phyloP scores from a whole-genome alignment of 2,797 vertebrate genomes.

The Buceros bicornis region DNA sequence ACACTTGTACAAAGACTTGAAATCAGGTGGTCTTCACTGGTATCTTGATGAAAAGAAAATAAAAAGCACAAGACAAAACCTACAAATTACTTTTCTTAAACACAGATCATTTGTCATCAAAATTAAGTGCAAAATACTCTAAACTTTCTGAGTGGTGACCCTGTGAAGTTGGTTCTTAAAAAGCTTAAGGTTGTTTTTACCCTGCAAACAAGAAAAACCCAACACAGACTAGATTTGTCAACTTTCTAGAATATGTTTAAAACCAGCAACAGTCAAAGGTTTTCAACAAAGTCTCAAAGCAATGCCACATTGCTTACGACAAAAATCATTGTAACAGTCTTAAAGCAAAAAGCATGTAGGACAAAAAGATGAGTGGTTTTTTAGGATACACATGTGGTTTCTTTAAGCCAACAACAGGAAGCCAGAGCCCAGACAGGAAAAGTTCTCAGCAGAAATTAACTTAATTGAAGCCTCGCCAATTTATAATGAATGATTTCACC shows the following conservation, averaged over 20 bases:
- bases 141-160: background rate
- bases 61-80: background rate
- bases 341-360: background rate
- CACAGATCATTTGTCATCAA: background rate
- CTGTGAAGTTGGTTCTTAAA: background rate
- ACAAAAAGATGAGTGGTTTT: background rate
- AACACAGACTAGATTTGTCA: background rate
- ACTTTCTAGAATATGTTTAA: background rate
- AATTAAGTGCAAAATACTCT: background rate
- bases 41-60: background rate
- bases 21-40: background rate
- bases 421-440: background rate
- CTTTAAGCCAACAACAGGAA: slow-evolving; percentile 7
- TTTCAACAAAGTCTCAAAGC: background rate
- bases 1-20: background rate
- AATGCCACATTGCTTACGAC: background rate
- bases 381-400: background rate
- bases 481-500: background rate
- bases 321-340: background rate
- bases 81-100: background rate
- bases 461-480: background rate
- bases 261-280: background rate
- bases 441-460: background rate
- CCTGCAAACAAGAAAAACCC: background rate
- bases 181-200: background rate